phyloP scores from a whole-genome alignment of 2,113 vertebrate genomes.

The Leptobrachium leishanense region DNA sequence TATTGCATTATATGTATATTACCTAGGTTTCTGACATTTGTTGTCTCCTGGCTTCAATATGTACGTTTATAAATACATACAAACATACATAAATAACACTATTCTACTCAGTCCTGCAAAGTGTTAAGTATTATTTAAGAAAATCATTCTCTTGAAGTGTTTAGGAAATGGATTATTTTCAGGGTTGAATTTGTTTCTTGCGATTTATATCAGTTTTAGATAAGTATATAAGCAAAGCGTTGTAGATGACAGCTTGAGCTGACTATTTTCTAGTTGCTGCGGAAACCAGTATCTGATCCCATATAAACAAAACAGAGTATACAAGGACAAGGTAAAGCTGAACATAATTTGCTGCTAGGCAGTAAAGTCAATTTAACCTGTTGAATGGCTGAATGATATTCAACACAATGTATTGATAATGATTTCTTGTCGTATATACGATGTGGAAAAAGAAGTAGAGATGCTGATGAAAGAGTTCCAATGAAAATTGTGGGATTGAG shows the following conservation, averaged over 20 bases:
- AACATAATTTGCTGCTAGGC: conserved; percentile 19
- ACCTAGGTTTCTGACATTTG: too few species aligned
- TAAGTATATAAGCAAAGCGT: conserved; percentile 36
- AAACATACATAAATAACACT: too few species aligned
- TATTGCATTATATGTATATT: too few species aligned
- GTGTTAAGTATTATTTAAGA: neutral
- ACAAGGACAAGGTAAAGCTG: conserved; percentile 15
- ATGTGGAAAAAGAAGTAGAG: too few species aligned
- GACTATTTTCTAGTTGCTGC: conserved; percentile 21
- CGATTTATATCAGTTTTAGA: conserved; percentile 31
- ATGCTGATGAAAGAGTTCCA: too few species aligned
- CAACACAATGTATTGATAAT: too few species aligned
- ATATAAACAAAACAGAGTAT: conserved; percentile 36
- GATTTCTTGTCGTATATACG: too few species aligned
- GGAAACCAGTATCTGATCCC: conserved; percentile 31
- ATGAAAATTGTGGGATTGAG: too few species aligned
- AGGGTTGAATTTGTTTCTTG: neutral
- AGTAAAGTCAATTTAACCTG: conserved; percentile 4
- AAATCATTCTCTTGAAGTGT: neutral
- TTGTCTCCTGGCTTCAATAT: too few species aligned
- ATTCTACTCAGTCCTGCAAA: neutral
- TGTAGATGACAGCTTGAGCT: conserved; percentile 32
- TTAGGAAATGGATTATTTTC: conserved; percentile 15
- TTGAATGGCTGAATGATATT: too few species aligned
- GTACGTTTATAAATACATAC: too few species aligned